Evolutionary conservation across 2,113 vertebrate genomes (phyloP), one percentile per base, ranked within the genome.

Genomic region (Dendropsophus ebraccatus): DNA sequence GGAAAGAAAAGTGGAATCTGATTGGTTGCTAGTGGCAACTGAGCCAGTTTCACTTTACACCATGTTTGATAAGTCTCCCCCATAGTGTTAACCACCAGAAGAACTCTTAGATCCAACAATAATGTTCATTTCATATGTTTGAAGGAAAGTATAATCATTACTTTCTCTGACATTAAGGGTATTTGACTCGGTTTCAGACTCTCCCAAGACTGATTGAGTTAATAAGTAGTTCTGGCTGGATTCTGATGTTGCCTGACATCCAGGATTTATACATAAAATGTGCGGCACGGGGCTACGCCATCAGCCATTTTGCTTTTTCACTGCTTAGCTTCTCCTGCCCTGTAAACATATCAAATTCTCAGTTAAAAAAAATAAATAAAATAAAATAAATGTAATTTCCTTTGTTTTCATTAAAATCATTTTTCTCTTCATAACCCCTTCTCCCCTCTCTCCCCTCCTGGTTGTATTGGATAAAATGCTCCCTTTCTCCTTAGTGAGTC

Each of bases 381-480:
- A n/a, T n/a, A n/a, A 74, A 35, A 81, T 41, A 41, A 41, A 41
- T 41, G 41, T 41, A 41, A 41, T 41, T 41, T 41, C 41, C 41
- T 41, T 41, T 80, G 50, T 86, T 86, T 86, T 86, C 77, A 86
- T 86, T 86, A 86, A 86, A 86, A 72, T 86, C 65, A 86, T 86
- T 86, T 86, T 86, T 86, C 84, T 81, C 84, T 60, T 81, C 37
- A 73, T 62, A 80, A 73, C 65, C 65, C 52, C 77, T 81, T 86
- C 77, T 86, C 74, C 62, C 74, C 28, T 69, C 58, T 85, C 75
- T 85, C 65, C 67, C 76, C 50, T 81, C 65, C 49, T 81, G 77
- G 67, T 73, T 74, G 77, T 73, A 80, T 56, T 60, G 77, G 77
- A 80, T 81, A 86, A 81, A 86, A 86, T 73, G 49, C 77, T 81